Evolutionary conservation across 1,140 invertebrate species (phyloP).

Genomic region (Pseudoatta argentina): DNA sequence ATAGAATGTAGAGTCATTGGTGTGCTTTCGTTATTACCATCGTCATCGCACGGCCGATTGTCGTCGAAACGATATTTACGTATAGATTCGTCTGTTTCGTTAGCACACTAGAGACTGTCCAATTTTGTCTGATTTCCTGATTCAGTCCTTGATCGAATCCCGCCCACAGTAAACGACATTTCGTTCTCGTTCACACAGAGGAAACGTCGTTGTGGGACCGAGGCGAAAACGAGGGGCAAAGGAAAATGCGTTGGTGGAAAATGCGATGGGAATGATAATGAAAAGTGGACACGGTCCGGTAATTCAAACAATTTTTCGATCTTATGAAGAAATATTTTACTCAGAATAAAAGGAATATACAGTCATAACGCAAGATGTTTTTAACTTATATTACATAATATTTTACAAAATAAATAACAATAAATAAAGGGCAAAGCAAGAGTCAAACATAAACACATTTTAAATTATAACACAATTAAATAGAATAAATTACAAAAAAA

Average conservation of each 20-base stretch:
- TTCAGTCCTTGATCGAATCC: constrained; percentile 62
- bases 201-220: background rate
- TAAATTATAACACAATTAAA: too few species aligned
- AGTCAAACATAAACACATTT: too few species aligned
- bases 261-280: constrained; percentile 43
- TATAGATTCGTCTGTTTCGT: constrained; percentile 56
- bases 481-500: too few species aligned
- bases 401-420: too few species aligned
- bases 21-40: background rate
- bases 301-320: background rate
- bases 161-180: constrained; percentile 61
- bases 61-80: constrained; percentile 55
- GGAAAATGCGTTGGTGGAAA: constrained; percentile 41
- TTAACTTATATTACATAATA: too few species aligned
- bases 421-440: too few species aligned
- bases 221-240: constrained; percentile 51
- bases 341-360: too few species aligned
- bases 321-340: background rate
- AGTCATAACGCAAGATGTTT: too few species aligned
- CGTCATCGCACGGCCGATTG: background rate
- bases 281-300: background rate
- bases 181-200: constrained; percentile 44
- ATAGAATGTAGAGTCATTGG: background rate
- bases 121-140: constrained; percentile 67
- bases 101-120: constrained; percentile 41